Percentiles rank a stretch among this genome's conserved stretches.
Conservation (phyloP, 2,888 invertebrate genomes). For the Hypena proboscidalis region DNA sequence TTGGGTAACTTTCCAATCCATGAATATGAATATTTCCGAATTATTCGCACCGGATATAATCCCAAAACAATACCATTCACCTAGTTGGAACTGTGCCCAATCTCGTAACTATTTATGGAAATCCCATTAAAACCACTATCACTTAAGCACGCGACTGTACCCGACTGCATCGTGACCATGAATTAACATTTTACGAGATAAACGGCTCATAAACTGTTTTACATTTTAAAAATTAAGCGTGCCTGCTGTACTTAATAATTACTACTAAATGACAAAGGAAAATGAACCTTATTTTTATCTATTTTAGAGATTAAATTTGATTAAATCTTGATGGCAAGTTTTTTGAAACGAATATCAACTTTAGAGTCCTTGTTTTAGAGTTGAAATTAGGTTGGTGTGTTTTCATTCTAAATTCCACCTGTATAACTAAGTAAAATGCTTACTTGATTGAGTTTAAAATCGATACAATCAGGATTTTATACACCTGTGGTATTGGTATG, state of each 20-base stretch:
- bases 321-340: neutral
- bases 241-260: constrained; percentile 23
- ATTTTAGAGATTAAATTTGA: constrained; percentile 8
- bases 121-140: constrained; percentile 10
- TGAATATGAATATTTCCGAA: no score
- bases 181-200: constrained; percentile 47
- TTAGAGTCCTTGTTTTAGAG: no score
- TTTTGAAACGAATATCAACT: constrained; percentile 8
- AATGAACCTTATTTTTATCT: constrained; percentile 8
- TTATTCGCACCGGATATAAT: no score
- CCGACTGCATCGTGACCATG: constrained; percentile 33
- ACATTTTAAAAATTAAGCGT: constrained; percentile 40
- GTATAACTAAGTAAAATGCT: no score
- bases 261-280: constrained; percentile 9
- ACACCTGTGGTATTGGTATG: neutral
- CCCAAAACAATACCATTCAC: neutral
- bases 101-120: neutral
- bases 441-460: constrained; percentile 29
- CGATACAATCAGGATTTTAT: constrained; percentile 29
- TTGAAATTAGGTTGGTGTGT: no score
- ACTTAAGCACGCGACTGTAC: constrained; percentile 30
- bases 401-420: no score
- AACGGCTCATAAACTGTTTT: constrained; percentile 36
- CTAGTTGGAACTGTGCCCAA: no score
- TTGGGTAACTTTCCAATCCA: no score